Conservation (phyloP, 2,888 invertebrate species). For the Lasioglossum pauxillum region DNA sequence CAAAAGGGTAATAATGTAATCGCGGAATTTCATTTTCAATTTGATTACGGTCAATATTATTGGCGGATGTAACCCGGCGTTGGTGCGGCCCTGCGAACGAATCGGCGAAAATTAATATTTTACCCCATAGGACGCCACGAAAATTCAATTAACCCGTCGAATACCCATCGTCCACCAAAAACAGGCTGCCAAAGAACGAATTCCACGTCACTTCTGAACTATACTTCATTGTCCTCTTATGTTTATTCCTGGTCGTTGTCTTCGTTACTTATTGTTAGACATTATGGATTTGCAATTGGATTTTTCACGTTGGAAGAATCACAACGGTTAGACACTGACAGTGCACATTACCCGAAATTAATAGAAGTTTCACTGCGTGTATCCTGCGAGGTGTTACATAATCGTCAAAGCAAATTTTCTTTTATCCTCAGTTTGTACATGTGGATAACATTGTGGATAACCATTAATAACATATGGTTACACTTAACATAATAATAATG, state of each 20-base stretch:
- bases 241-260: not conserved
- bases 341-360: too few relatives aligned
- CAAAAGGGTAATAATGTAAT: slow-evolving; percentile 8
- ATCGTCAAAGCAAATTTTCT: not conserved
- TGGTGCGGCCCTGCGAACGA: not conserved
- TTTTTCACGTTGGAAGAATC: not conserved
- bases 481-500: too few relatives aligned
- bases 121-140: not conserved
- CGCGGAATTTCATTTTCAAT: not conserved
- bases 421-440: not conserved
- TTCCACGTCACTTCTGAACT: not conserved
- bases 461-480: too few relatives aligned
- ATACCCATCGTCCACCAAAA: not conserved
- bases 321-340: not conserved
- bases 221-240: accelerated
- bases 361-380: too few relatives aligned
- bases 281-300: not conserved
- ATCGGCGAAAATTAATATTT: slow-evolving; percentile 9
- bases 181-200: not conserved
- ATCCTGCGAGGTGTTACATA: too few relatives aligned
- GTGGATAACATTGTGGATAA: too few relatives aligned
- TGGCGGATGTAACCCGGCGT: not conserved
- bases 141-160: slow-evolving; percentile 2
- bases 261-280: not conserved
- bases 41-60: slow-evolving; percentile 16